A percentile compares a stretch with the other conserved stretches of the same genome.
phyloP scores from a whole-genome alignment of 2,888 invertebrate species.

The Archaeoteleia sp. region DNA sequence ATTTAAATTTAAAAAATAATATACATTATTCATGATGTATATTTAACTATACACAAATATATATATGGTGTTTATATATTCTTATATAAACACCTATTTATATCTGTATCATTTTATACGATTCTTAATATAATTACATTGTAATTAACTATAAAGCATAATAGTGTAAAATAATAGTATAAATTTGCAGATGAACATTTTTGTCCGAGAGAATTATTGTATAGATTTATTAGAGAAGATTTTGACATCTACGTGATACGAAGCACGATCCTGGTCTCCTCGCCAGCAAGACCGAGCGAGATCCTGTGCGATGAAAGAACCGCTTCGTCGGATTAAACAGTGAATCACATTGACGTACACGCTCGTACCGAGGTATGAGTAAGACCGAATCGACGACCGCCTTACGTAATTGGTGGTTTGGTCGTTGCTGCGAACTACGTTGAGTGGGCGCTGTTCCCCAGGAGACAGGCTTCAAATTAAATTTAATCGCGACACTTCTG shows the following conservation, averaged over 20 bases:
- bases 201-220: too few species aligned
- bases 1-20: too few species aligned
- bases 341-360: constrained; percentile 59
- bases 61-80: too few species aligned
- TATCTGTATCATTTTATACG: too few species aligned
- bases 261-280: not conserved
- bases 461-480: constrained; percentile 41
- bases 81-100: too few species aligned
- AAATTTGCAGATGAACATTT: too few species aligned
- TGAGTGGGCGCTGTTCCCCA: constrained; percentile 48
- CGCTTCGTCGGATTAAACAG: constrained; percentile 57
- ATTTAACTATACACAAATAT: too few species aligned
- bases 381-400: constrained; percentile 55
- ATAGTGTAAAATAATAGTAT: too few species aligned
- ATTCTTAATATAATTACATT: too few species aligned
- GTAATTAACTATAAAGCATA: too few species aligned
- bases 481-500: constrained; percentile 39
- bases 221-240: too few species aligned
- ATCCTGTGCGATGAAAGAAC: constrained; percentile 52
- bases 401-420: constrained; percentile 53
- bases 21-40: too few species aligned
- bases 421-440: constrained; percentile 37
- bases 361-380: constrained; percentile 53
- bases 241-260: not conserved
- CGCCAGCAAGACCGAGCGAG: constrained; percentile 9